Conservation (phyloP, 2,888 invertebrate species). For the Pristionchus maxplancki region DNA sequence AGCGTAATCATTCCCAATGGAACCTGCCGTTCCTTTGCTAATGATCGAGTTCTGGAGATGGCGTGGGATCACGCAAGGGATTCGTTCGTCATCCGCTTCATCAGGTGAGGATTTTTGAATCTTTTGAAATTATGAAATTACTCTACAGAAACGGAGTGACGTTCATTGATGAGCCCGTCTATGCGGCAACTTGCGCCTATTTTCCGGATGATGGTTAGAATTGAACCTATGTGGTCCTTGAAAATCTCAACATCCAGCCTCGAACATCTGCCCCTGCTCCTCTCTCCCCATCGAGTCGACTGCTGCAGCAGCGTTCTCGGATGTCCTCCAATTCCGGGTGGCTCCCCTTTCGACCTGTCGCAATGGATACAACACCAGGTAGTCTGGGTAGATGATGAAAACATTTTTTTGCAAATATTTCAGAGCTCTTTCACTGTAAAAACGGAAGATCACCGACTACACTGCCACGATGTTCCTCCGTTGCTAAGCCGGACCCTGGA, state of each 20-base stretch:
- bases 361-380: not conserved
- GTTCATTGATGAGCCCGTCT: not conserved
- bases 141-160: not conserved
- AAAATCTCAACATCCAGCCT: not conserved
- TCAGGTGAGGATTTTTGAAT: not conserved
- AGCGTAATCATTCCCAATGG: constrained; percentile 3
- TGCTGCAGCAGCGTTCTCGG: not conserved
- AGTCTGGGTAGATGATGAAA: no score
- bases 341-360: not conserved
- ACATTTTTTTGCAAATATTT: not conserved
- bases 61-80: not conserved
- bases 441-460: not conserved
- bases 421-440: not conserved
- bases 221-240: no score
- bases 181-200: not conserved
- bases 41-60: not conserved
- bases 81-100: not conserved
- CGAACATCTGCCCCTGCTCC: not conserved
- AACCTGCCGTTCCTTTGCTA: not conserved
- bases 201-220: not conserved
- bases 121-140: no score
- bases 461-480: not conserved
- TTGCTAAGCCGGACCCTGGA: not conserved
- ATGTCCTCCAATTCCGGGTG: not conserved
- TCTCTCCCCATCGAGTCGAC: not conserved